Evolutionary conservation across 2,888 invertebrate species (phyloP), one percentile per base, ranked within the genome.

Genomic region (Operophtera brumata): DNA sequence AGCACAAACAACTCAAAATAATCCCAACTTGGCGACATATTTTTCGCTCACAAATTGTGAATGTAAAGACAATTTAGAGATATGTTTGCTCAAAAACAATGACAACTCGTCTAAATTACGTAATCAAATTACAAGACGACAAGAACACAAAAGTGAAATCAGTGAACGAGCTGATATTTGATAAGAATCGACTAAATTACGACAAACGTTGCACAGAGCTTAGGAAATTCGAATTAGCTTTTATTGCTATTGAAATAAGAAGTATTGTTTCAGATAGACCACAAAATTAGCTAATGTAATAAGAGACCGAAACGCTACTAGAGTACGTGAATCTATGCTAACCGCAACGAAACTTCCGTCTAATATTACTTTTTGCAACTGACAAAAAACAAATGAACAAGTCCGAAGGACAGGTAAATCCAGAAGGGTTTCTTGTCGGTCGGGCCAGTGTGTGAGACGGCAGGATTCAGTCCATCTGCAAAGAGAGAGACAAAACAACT

Each of bases 401-500:
- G 46, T 49, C 14, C 66, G 61, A 69, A 68, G 66, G 62, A 70
- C 62, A 70, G 64, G 70, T 67, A 69, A 49, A 60, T 61, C 60
- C 8, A 60, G 62, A 64, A 67, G 47, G 39, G 50, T 70, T 69
- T 60, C 69, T 60, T 48, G 67, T 54, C 61, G 62, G 59, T 61
- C 64, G 57, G 62, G 65, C 51, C 57, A 65, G 57, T 44, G 73
- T 80, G 75, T 67, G 76, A 75, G 78, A 78, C 69, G 65, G 72
- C 73, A 57, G 44, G 26, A 67, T 65, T 60, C 71, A 68, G 69
- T 69, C 75, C 73, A 88, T 84, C 89, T 90, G 89, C 56, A 90
- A 89, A 85, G 83, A 88, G 67, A 88, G 86, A 89, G 85, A 89
- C 78, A 84, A 73, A 80, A 82, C 72, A 76, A 67, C 57, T 67